Evolutionary conservation across 2,113 vertebrate species (phyloP).

Genomic region (Podarcis cretensis): DNA sequence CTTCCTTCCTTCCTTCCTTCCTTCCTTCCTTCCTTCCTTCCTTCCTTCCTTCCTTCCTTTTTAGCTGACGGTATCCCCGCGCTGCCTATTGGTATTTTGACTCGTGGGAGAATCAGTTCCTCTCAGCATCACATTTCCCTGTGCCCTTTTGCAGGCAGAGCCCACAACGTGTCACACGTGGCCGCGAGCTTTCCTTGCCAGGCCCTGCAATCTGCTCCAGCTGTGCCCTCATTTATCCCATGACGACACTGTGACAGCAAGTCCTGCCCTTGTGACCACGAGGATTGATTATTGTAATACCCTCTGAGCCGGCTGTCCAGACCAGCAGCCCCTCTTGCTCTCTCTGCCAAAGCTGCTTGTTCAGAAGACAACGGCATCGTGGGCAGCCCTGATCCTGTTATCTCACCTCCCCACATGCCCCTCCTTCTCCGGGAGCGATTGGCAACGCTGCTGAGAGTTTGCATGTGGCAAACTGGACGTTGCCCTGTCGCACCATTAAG

Average conservation of each 20-base stretch:
- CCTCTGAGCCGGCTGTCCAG: neutral
- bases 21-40: neutral
- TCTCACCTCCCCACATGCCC: neutral
- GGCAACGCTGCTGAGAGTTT: neutral
- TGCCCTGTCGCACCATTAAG: neutral
- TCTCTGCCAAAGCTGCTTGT: neutral
- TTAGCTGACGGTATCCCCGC: neutral
- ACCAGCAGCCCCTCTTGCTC: neutral
- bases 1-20: too few relatives aligned
- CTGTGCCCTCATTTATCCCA: neutral
- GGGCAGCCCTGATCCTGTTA: neutral
- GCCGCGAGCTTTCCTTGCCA: neutral
- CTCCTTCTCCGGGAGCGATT: neutral
- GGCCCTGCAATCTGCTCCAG: neutral
- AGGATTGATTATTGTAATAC: conserved; percentile 8
- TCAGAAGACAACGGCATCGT: neutral
- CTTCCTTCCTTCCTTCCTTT: neutral
- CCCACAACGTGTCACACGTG: neutral
- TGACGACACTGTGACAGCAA: neutral
- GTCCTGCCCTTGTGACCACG: neutral
- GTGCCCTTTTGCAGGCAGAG: conserved; percentile 10
- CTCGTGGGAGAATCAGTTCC: neutral
- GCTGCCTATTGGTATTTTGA: neutral
- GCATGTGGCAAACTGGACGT: neutral
- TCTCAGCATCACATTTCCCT: neutral